Conservation (phyloP, 2,888 invertebrate species). For the Archips crataeganus region DNA sequence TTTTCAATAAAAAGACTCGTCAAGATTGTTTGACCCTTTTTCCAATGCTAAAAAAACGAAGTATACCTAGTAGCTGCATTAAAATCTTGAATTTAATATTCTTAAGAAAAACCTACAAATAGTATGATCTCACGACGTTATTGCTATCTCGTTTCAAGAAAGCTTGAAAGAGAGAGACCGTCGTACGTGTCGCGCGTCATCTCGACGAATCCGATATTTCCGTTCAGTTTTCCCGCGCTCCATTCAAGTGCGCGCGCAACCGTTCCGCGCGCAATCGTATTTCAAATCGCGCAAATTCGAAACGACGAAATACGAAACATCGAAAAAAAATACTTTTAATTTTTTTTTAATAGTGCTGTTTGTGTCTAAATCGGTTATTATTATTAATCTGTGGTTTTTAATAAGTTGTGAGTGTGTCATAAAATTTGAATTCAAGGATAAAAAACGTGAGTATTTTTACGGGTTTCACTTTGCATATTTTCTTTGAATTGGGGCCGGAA, state of each 20-base stretch:
- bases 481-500: constrained; percentile 18
- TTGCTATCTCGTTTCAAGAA: constrained; percentile 24
- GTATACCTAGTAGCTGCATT: too few species aligned
- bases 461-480: constrained; percentile 21
- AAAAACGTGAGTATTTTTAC: constrained; percentile 32
- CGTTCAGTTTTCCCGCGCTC: constrained; percentile 70
- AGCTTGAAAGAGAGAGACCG: constrained; percentile 47
- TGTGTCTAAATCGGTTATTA: constrained; percentile 24
- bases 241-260: constrained; percentile 65
- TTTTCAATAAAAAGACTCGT: too few species aligned
- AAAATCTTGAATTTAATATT: too few species aligned
- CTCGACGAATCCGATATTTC: constrained; percentile 60
- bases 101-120: not conserved
- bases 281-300: constrained; percentile 60
- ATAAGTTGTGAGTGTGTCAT: constrained; percentile 49
- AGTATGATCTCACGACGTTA: not conserved
- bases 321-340: constrained; percentile 6
- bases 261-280: constrained; percentile 77
- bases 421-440: constrained; percentile 33
- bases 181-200: constrained; percentile 45
- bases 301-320: constrained; percentile 54
- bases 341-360: constrained; percentile 4
- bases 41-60: too few species aligned
- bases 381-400: constrained; percentile 30
- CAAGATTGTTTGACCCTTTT: too few species aligned